A percentile compares a stretch with the other conserved stretches of the same genome.
Conservation (phyloP, 2,888 invertebrate genomes). For the Polydesmus complanatus region DNA sequence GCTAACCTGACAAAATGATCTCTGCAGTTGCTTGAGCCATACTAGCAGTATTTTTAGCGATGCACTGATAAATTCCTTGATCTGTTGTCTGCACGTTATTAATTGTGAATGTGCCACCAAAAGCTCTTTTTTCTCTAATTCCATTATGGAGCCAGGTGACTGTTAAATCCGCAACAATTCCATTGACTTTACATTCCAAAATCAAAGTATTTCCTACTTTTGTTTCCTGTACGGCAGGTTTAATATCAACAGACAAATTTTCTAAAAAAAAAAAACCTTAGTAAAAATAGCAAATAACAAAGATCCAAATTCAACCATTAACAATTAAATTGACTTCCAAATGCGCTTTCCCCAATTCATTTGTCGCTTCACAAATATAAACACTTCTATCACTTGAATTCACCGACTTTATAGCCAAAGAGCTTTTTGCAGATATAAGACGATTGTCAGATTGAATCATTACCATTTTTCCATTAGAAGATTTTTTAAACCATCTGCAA, state of each 20-base stretch:
- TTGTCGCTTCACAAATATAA: conserved; percentile 13
- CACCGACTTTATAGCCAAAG: conserved; percentile 1
- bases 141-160: conserved; percentile 7
- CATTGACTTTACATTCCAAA: conserved; percentile 4
- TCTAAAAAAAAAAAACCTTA: conserved; percentile 1
- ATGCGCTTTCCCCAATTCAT: conserved; percentile 6
- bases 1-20: conserved; percentile 1
- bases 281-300: too few species aligned
- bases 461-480: not conserved
- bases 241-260: not conserved
- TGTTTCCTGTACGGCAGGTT: not conserved
- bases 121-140: not conserved
- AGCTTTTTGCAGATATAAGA: not conserved
- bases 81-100: not conserved
- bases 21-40: conserved; percentile 4
- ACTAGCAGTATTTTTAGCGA: not conserved
- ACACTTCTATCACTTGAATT: conserved; percentile 1
- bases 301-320: too few species aligned
- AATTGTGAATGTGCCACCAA: not conserved
- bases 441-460: not conserved
- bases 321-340: conserved; percentile 7
- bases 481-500: conserved; percentile 11
- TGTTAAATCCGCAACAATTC: not conserved
- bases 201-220: not conserved
- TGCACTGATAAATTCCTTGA: conserved; percentile 12